Conservation (phyloP, 2,797 vertebrate species). For the Lepilemur ruficaudatus region DNA sequence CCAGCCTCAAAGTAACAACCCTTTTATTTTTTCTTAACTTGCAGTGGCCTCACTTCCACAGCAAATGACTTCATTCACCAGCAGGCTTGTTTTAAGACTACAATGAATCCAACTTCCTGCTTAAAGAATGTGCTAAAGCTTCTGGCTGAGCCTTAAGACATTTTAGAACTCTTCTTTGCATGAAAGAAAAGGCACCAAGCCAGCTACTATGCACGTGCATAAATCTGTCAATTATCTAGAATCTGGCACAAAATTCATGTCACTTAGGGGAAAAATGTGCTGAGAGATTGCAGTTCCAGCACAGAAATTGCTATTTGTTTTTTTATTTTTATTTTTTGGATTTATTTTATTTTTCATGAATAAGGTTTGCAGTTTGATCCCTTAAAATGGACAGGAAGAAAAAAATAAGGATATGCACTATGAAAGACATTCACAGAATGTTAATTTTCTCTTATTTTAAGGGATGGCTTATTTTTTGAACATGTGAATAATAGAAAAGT, state of each 20-base stretch:
- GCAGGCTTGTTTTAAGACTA: background rate
- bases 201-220: background rate
- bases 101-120: slow-evolving; percentile 44
- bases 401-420: slow-evolving; percentile 1
- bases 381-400: background rate
- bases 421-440: background rate
- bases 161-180: slow-evolving; percentile 50
- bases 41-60: slow-evolving; percentile 34
- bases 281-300: slow-evolving; percentile 47
- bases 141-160: slow-evolving; percentile 56
- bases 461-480: slow-evolving; percentile 37
- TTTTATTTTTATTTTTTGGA: background rate
- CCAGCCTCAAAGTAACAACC: background rate
- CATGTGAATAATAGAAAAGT: slow-evolving; percentile 45
- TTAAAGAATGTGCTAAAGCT: slow-evolving; percentile 45
- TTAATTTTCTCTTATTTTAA: background rate
- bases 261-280: slow-evolving; percentile 31
- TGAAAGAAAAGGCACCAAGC: slow-evolving; percentile 10
- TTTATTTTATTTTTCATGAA: slow-evolving; percentile 26
- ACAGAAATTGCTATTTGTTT: background rate
- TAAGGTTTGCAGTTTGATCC: background rate
- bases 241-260: slow-evolving; percentile 32
- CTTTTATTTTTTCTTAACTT: slow-evolving; percentile 31
- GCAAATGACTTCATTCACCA: background rate
- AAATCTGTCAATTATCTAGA: slow-evolving; percentile 52